A percentile compares a stretch with the other conserved stretches of the same genome.
Conservation (phyloP, 2,888 invertebrate species). For the Tupiocoris notatus region DNA sequence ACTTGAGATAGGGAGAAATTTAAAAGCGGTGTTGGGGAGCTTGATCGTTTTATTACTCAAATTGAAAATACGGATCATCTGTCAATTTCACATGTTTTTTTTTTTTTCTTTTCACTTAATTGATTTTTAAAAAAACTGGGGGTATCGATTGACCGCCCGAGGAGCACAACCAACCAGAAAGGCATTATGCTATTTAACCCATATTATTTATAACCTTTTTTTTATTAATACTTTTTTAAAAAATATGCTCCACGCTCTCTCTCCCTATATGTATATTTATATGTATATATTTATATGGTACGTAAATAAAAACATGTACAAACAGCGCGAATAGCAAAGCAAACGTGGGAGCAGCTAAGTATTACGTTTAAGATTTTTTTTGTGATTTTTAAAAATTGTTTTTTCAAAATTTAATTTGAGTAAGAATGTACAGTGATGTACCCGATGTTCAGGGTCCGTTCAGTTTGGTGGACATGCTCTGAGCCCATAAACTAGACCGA, state of each 20-base stretch:
- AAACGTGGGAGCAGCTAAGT: conserved; percentile 47
- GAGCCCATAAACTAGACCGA: conserved; percentile 42
- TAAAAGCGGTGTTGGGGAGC: conserved; percentile 23
- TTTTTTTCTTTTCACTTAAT: too few relatives aligned
- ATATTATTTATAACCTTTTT: conserved; percentile 34
- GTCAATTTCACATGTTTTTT: conserved; percentile 3
- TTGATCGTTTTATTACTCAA: conserved; percentile 6
- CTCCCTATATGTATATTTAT: conserved; percentile 43
- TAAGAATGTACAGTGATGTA: conserved; percentile 44
- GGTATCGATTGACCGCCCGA: conserved; percentile 16
- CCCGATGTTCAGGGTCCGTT: conserved; percentile 21
- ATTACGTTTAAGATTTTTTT: conserved; percentile 43
- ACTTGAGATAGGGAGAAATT: conserved; percentile 19
- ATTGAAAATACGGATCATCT: conserved; percentile 23
- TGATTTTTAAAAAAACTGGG: conserved; percentile 28
- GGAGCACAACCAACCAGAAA: conserved; percentile 40
- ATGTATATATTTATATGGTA: conserved; percentile 45
- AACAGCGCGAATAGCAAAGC: conserved; percentile 47
- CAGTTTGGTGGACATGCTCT: conserved; percentile 42
- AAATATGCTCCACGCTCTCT: conserved; percentile 44
- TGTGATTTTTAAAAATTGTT: conserved; percentile 24
- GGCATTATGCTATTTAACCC: conserved; percentile 38
- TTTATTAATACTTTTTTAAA: conserved; percentile 42
- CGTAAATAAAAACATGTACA: conserved; percentile 47
- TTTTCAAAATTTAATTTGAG: conserved; percentile 35